Base-by-base conservation (phyloP, 64 coral and sea anemone genomes). In the Acropora yongei region DNA sequence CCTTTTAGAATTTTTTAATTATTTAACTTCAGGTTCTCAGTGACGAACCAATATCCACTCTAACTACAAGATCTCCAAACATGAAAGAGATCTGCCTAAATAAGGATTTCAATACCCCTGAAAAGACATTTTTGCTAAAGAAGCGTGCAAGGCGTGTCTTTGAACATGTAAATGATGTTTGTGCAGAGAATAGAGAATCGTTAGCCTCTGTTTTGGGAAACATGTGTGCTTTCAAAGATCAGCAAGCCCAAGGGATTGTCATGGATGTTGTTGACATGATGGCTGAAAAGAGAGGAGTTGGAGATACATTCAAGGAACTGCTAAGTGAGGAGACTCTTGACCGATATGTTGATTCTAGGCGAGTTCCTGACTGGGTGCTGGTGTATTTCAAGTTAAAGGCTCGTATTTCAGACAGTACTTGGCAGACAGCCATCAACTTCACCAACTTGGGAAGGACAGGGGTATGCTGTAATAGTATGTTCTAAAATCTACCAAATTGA, bases 211-310 rank as follows among this genome's bases (percentile, higher is more conserved):
- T 83, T 71, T 57, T 91, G 47, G 79, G 89, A 1, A 91, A 91
- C 65, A 91, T 82, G 89, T 91, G 89, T 83, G 89, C 78, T 3
- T 91, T 91, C 68, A 78, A 91, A 78, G 68, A 91, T 20, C 60
- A 66, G 40, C 47, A 91, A 75, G 89, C 89, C 2, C 57, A 82
- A 72, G 89, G 13, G 9, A 82, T 91, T 68, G 89, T 91, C n/a
- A 83, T 69, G 44, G 78, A 74, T 78, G 63, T 82, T 75, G 14
- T 82, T 14, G 89, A 82, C 89, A 91, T 82, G 89, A 17, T 75
- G 3, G 3, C 80, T 41, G 65, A 65, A 65, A 91, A 91, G 81
- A 83, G 79, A 41, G 82, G 90, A 67, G 49, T 69, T 2, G 51
- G 14, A 87, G n/a, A 18, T 1, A 87, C 82, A 40, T 44, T 92